Evolutionary conservation across 2,113 vertebrate genomes (phyloP), one percentile per base, ranked within the genome.

Genomic region (Plecotus auritus): DNA sequence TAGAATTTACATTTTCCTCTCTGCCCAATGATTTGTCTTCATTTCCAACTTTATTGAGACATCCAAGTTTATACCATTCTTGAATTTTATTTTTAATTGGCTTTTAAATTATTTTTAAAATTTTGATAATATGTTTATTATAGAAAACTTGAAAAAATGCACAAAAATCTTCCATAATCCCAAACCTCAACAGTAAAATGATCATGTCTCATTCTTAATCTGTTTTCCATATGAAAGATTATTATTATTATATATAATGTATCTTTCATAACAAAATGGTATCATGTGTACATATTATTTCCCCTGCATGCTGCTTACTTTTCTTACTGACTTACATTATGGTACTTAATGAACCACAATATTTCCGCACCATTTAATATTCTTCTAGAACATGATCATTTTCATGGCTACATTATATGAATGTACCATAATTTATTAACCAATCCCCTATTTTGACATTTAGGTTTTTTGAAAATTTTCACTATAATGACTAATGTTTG

Each of bases 341-440:
- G 67, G 35, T 84, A 9, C 5, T n/a, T 95, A 69, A 74, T 91
- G 91, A 84, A 42, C 28, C 47, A 73, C 9, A 85, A 11, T 12
- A 76, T 96, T 92, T 90, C 81, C 18, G 78, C 10, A 70, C 5
- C 40, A 86, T 92, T 96, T 89, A 73, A 32, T 73, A 80, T 93
- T 82, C 16, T 74, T 56, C 54, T 64, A 70, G 13, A 83, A 23
- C 35, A 14, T 84, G 17, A 40, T 37, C 59, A 83, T 61, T 49
- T 70, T 70, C 35, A 88, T 69, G 40, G 1, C 7, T 56, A 82
- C 17, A 14, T 59, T 78, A 74, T 93, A 85, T 73, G 28, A 86
- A 42, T 78, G 7, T 12, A 47, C 17, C 4, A 69, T 72, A 89
- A 91, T 69, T 96, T 92, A 91, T 64, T 32, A 86, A 51, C 16